phyloP scores from a whole-genome alignment of 2,113 vertebrate species.

The Plecotus auritus region DNA sequence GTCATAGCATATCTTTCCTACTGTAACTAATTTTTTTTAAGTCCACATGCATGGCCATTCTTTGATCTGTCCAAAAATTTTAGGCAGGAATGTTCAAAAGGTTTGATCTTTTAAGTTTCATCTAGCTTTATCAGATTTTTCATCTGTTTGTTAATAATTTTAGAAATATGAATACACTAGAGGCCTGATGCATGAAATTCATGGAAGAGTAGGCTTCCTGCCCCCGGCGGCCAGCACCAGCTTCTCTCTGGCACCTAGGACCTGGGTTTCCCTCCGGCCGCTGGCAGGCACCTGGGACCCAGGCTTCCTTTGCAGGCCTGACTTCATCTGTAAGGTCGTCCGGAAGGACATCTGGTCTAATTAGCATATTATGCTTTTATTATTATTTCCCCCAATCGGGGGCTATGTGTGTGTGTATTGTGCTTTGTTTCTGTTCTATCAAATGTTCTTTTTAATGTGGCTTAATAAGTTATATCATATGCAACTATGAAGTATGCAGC shows the following conservation, averaged over 20 bases:
- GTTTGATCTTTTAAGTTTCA: not conserved
- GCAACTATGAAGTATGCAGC: not conserved
- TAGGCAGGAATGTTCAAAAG: not conserved
- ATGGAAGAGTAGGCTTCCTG: too few relatives aligned
- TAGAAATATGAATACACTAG: not conserved
- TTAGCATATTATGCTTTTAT: too few relatives aligned
- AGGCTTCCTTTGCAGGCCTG: too few relatives aligned
- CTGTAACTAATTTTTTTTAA: not conserved
- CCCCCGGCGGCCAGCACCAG: too few relatives aligned
- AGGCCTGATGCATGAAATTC: too few relatives aligned
- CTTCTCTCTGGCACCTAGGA: too few relatives aligned
- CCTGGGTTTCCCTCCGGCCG: too few relatives aligned
- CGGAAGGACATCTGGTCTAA: too few relatives aligned
- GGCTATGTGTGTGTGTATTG: not conserved
- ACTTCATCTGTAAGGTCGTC: too few relatives aligned
- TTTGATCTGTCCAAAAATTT: conserved; percentile 2
- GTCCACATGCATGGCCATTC: not conserved
- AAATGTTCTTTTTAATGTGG: not conserved
- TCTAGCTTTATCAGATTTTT: not conserved
- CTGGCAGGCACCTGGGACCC: too few relatives aligned
- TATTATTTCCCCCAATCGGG: too few relatives aligned
- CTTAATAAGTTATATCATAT: not conserved
- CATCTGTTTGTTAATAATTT: not conserved
- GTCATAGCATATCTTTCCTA: not conserved
- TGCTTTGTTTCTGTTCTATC: not conserved